A percentile compares a stretch with the other conserved stretches of the same genome.
Conservation (phyloP, 1,140 invertebrate species). For the Nephotettix cincticeps region DNA sequence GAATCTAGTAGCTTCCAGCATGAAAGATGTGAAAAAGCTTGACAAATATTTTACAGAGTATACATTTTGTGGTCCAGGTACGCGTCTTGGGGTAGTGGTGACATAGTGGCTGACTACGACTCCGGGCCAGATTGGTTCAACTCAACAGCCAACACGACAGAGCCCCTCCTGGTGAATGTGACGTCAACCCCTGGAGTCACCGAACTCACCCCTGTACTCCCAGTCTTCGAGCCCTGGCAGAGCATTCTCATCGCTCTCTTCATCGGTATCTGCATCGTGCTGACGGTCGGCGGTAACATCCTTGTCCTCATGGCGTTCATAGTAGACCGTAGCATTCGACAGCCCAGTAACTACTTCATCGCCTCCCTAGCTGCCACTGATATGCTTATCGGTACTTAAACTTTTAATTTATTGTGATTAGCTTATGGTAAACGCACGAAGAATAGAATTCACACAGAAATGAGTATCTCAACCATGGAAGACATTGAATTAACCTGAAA, state of each 20-base stretch:
- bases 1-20: no score
- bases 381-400: constrained; percentile 87
- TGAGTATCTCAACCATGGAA: no score
- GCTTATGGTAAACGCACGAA: no score
- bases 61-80: constrained; percentile 14
- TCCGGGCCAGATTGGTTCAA: not conserved
- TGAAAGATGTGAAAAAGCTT: no score
- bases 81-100: constrained; percentile 27
- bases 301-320: constrained; percentile 95
- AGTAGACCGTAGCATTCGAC: constrained; percentile 94
- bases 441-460: no score
- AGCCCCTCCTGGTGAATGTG: constrained; percentile 4
- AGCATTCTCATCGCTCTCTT: constrained; percentile 89
- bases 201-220: constrained; percentile 60
- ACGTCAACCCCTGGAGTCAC: constrained; percentile 40
- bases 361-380: constrained; percentile 97
- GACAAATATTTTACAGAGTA: no score
- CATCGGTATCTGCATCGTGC: constrained; percentile 82
- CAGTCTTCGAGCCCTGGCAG: constrained; percentile 89
- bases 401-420: no score
- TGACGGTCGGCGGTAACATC: constrained; percentile 95
- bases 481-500: no score
- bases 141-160: constrained; percentile 22
- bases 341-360: constrained; percentile 99
- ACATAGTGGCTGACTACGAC: constrained; percentile 25